Percentiles rank a stretch among this genome's conserved stretches.
These are phyloP conservation scores for Epinephelus malabaricus DNA, from an alignment of 2,797 vertebrate genomes.

Conservation along the genomic window DNA sequence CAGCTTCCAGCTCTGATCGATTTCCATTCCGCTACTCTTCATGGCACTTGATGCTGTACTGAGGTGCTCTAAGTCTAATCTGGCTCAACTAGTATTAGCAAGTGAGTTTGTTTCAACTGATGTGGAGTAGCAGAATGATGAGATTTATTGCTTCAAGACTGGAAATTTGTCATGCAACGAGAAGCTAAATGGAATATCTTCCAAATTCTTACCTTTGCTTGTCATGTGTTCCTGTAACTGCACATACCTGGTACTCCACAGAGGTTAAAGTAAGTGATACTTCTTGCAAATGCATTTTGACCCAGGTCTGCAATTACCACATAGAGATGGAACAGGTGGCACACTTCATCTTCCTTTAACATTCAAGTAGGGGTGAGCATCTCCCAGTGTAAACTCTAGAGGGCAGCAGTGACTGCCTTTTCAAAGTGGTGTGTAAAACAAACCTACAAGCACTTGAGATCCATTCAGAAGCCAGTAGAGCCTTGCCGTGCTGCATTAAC, in stretches of 20 bases:
- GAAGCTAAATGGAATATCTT: not conserved
- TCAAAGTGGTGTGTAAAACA: slow-evolving; percentile 62
- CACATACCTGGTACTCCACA: slow-evolving; percentile 35
- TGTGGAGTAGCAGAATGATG: slow-evolving; percentile 33
- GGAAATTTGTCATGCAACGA: slow-evolving; percentile 8
- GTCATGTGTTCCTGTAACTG: slow-evolving; percentile 15
- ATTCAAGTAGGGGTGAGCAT: slow-evolving; percentile 61
- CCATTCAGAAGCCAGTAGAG: slow-evolving; percentile 44
- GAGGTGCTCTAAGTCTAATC: slow-evolving; percentile 78
- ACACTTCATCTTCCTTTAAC: slow-evolving; percentile 68
- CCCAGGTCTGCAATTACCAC: slow-evolving; percentile 65
- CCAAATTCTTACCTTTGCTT: slow-evolving; percentile 27
- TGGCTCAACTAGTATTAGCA: slow-evolving; percentile 53
- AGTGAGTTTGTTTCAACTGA: slow-evolving; percentile 36
- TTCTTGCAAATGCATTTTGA: slow-evolving; percentile 62
- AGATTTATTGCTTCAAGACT: slow-evolving; percentile 16
- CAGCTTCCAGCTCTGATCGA: slow-evolving; percentile 75
- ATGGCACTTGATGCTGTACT: slow-evolving; percentile 78
- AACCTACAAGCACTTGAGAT: slow-evolving; percentile 61
- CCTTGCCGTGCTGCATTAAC: slow-evolving; percentile 58
- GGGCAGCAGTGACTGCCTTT: slow-evolving; percentile 70
- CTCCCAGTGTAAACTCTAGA: slow-evolving; percentile 77
- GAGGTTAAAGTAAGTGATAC: slow-evolving; percentile 30
- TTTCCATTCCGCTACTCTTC: slow-evolving; percentile 72
- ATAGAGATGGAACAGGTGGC: slow-evolving; percentile 55